Percentiles rank a stretch among this genome's conserved stretches.
phyloP scores from a whole-genome alignment of 2,888 invertebrate species.

The Oeneis ivallda region DNA sequence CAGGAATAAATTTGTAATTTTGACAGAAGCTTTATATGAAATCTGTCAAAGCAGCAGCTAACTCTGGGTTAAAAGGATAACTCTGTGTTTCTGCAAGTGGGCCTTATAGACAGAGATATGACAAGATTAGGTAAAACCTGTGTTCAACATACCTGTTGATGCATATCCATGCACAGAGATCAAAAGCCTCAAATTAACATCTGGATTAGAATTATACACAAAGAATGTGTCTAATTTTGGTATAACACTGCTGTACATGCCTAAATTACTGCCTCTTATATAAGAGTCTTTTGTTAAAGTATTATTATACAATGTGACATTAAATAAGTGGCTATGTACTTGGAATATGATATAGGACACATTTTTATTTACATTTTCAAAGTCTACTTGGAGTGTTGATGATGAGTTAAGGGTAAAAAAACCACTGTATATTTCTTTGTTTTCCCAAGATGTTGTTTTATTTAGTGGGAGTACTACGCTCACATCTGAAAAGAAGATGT shows the following conservation, averaged over 20 bases:
- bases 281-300: conserved; percentile 50
- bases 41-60: too few relatives aligned
- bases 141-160: conserved; percentile 61
- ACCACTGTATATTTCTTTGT: conserved; percentile 60
- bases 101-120: too few relatives aligned
- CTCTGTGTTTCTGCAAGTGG: too few relatives aligned
- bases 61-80: too few relatives aligned
- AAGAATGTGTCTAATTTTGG: conserved; percentile 57
- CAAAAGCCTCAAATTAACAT: conserved; percentile 58
- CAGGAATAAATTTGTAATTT: too few relatives aligned
- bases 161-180: conserved; percentile 80
- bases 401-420: conserved; percentile 51
- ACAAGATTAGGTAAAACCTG: too few relatives aligned
- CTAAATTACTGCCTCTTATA: conserved; percentile 83
- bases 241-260: conserved; percentile 67
- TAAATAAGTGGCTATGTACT: conserved; percentile 82
- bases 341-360: conserved; percentile 83
- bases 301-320: conserved; percentile 79
- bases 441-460: conserved; percentile 47
- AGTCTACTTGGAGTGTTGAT: conserved; percentile 59
- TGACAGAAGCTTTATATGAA: too few relatives aligned
- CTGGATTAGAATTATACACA: conserved; percentile 67
- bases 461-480: conserved; percentile 59
- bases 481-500: conserved; percentile 54
- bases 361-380: conserved; percentile 66